Percentiles rank a stretch among this genome's conserved stretches.
Conservation (phyloP, 1,140 invertebrate genomes). For the Aporrectodea caliginosa region DNA sequence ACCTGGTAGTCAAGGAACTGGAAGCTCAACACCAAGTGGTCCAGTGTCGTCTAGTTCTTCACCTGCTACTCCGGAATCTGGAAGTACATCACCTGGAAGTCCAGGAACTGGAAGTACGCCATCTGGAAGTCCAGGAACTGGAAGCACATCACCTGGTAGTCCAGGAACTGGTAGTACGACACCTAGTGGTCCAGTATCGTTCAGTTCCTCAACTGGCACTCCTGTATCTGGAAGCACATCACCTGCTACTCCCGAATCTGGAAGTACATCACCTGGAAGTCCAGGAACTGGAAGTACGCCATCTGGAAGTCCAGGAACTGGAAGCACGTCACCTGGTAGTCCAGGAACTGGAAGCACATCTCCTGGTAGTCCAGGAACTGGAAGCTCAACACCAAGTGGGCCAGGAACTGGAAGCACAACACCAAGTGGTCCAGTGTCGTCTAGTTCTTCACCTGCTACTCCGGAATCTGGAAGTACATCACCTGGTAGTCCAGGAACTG, state of each 20-base stretch:
- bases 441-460: not conserved
- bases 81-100: not conserved
- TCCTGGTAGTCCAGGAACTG: not conserved
- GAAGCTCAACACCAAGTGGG: not conserved
- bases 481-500: not conserved
- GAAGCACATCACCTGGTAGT: not conserved
- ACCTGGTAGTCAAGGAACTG: not conserved
- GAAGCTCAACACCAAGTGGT: not conserved
- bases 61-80: not conserved
- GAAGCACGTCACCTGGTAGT: not conserved
- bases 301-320: not conserved
- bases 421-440: not conserved
- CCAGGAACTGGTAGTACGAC: not conserved
- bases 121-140: not conserved
- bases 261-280: not conserved
- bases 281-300: not conserved
- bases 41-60: too few relatives aligned
- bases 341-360: not conserved
- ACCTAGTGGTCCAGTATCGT: not conserved
- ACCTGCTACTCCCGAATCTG: not conserved
- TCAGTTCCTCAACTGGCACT: too few relatives aligned
- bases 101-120: not conserved
- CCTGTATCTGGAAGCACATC: not conserved
- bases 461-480: not conserved
- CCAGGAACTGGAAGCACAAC: not conserved